Percentiles rank a stretch among this genome's conserved stretches.
Evolutionary conservation across 2,888 invertebrate genomes (phyloP).

Genomic region (Clanis bilineata): DNA sequence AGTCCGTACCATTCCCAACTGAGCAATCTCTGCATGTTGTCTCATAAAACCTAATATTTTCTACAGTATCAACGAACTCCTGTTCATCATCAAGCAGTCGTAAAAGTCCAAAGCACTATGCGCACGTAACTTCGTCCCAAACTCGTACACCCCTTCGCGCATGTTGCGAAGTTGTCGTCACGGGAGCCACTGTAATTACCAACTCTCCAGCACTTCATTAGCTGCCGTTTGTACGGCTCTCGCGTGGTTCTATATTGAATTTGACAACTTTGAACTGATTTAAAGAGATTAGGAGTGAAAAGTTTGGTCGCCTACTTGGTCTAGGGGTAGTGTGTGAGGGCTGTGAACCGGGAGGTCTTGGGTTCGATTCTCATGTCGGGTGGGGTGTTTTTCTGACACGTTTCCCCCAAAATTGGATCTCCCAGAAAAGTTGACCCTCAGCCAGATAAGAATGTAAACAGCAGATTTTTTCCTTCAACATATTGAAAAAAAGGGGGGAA

Average conservation of each 20-base stretch:
- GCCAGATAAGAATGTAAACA: too few relatives aligned
- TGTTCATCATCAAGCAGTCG: neutral
- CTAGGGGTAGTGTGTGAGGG: neutral
- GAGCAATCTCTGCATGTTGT: too few relatives aligned
- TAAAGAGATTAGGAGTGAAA: neutral
- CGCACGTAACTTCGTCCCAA: neutral
- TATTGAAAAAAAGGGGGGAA: too few relatives aligned
- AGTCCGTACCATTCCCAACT: too few relatives aligned
- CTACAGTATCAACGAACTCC: too few relatives aligned
- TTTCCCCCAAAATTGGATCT: too few relatives aligned
- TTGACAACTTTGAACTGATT: conserved; percentile 5
- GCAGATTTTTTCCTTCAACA: too few relatives aligned
- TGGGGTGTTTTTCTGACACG: too few relatives aligned
- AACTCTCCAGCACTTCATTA: conserved; percentile 15
- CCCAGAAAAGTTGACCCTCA: too few relatives aligned
- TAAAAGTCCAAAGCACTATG: neutral
- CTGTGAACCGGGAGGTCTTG: too few relatives aligned
- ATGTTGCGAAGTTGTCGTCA: conserved; percentile 7
- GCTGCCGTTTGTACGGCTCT: conserved; percentile 13
- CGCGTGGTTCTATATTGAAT: conserved; percentile 10
- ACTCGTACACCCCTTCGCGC: neutral
- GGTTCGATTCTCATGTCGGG: too few relatives aligned
- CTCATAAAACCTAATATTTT: too few relatives aligned
- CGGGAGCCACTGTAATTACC: conserved; percentile 16
- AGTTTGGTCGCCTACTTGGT: neutral